Conservation (phyloP, 1,140 invertebrate genomes). For the Mya arenaria region DNA sequence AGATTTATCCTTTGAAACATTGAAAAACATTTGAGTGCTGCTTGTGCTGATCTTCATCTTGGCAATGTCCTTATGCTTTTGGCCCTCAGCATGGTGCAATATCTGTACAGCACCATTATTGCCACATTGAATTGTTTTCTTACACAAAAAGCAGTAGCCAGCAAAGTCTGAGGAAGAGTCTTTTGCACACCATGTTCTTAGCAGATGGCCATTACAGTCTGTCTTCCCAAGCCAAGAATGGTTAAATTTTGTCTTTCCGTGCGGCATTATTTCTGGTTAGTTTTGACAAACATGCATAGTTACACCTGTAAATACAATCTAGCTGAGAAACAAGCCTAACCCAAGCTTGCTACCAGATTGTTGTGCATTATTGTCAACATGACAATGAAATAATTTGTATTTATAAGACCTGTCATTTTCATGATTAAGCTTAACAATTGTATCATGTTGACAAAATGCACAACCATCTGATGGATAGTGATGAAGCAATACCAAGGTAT, state of each 20-base stretch:
- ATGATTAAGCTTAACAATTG: no score
- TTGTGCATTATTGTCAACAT: background rate
- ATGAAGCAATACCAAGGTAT: no score
- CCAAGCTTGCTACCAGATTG: background rate
- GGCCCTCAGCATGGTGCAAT: background rate
- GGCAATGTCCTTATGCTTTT: background rate
- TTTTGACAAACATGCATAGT: background rate
- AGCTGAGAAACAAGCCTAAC: background rate
- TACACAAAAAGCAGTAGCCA: slow-evolving; percentile 12
- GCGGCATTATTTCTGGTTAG: background rate
- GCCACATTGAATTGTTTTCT: slow-evolving; percentile 6
- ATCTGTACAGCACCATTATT: background rate
- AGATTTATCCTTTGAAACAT: background rate
- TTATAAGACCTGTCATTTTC: no score
- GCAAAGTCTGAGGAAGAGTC: slow-evolving; percentile 13
- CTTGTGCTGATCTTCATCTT: background rate
- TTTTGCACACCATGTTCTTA: slow-evolving; percentile 3
- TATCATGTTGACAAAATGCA: no score
- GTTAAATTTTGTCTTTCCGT: background rate
- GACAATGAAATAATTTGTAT: no score
- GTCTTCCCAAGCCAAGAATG: background rate
- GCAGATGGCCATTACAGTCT: slow-evolving; percentile 3
- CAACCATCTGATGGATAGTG: no score
- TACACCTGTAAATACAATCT: background rate
- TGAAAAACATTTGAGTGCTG: slow-evolving; percentile 13